These are phyloP conservation scores for Metaphire vulgaris DNA, from an alignment of 1,140 invertebrate species.

Conservation along the genomic window DNA sequence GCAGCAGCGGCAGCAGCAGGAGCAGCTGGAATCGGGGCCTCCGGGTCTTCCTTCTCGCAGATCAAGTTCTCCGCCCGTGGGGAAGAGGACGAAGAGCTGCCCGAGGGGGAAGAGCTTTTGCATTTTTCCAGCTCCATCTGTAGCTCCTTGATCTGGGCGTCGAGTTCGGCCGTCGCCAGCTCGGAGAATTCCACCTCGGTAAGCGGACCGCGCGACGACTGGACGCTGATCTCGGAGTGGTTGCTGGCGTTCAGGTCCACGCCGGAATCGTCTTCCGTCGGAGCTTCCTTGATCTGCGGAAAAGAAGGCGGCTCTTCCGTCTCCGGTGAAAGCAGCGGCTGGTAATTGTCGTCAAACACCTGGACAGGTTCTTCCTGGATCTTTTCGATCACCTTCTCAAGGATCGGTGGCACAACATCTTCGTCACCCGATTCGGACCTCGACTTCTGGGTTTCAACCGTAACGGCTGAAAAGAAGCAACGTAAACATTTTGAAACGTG, in stretches of 20 bases:
- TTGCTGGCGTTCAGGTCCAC: not conserved
- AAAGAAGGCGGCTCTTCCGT: not conserved
- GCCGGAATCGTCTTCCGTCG: not conserved
- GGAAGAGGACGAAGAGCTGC: too few species aligned
- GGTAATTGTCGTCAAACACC: not conserved
- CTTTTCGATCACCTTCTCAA: not conserved
- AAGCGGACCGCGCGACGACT: not conserved
- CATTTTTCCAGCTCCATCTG: constrained; percentile 28
- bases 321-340: not conserved
- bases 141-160: constrained; percentile 28
- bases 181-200: not conserved
- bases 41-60: too few species aligned
- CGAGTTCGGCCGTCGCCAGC: constrained; percentile 15
- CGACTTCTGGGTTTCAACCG: too few species aligned
- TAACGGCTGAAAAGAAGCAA: too few species aligned
- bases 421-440: not conserved
- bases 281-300: not conserved
- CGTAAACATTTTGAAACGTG: too few species aligned
- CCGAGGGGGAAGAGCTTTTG: not conserved
- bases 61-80: too few species aligned
- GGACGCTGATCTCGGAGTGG: not conserved
- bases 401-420: not conserved
- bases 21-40: too few species aligned
- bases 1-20: too few species aligned
- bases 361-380: not conserved